Evolutionary conservation across 2,888 invertebrate species (phyloP), one percentile per base, ranked within the genome.

Genomic region (Hyppa rectilinea): DNA sequence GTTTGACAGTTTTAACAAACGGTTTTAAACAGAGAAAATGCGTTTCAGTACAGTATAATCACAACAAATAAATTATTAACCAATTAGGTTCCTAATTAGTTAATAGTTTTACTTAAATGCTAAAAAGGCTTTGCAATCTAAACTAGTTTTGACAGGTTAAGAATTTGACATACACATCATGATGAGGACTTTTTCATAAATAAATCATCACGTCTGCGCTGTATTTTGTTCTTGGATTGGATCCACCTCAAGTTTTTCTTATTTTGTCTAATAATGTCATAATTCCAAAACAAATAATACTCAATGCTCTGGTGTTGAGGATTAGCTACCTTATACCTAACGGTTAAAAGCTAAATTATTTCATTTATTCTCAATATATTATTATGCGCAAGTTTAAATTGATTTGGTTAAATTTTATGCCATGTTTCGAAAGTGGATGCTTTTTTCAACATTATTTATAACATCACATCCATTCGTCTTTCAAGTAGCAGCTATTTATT

Each of bases 301-400:
- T 38, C 7, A 49, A 29, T n/a, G 12, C 69, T 34, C 17, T 69
- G 34, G 7, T 2, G 26, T 17, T 53, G n/a, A 6, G 26, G 5
- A 40, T 36, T 34, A 43, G 70, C 70, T 26, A 43, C 43, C 14
- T 52, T 52, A 45, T 29, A 5, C 17, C 31, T 52, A 45, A 66
- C 38, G 34, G 38, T 34, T 50, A 38, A 34, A 71, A 75, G 4
- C 67, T 67, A 75, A 68, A 53, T 75, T 67, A 71, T 53, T 52
- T 75, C 34, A 68, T 36, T 52, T 0, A 36, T 52, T 43, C 29
- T 52, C 45, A 66, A 53, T 20, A 49, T 23, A 38, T 23, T 64
- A 66, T 52, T 68, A 68, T 20, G 43, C 71, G 26, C 55, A 29
- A 14, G 10, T 55, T 68, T 12, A 36, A 29, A 55, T 68, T 71